Percentiles rank a stretch among this genome's conserved stretches.
Evolutionary conservation across 2,888 invertebrate genomes (phyloP).

Genomic region (Cactoblastis cactorum): DNA sequence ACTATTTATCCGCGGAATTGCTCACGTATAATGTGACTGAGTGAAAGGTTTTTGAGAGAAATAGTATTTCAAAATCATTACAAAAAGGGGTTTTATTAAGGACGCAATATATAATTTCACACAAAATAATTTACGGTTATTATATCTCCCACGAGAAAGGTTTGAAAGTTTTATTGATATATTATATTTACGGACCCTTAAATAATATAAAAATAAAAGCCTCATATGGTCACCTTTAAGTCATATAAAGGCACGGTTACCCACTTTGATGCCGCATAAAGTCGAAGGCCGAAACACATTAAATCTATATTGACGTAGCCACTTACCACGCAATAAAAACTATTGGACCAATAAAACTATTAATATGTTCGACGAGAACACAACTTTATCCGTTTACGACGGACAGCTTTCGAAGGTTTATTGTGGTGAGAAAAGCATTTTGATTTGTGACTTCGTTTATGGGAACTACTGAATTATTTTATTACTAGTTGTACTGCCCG

Average conservation of each 20-base stretch:
- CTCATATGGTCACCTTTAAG: background rate
- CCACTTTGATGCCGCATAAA: conserved; percentile 27
- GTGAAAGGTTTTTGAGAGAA: no score
- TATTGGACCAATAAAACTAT: conserved; percentile 3
- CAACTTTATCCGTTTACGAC: background rate
- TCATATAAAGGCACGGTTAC: background rate
- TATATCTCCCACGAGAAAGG: no score
- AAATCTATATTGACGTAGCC: conserved; percentile 13
- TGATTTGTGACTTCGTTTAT: background rate
- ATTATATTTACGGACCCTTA: no score
- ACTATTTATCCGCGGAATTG: no score
- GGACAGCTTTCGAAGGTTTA: background rate
- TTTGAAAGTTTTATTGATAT: no score
- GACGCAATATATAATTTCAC: no score
- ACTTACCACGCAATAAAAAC: background rate
- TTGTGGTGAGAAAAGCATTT: conserved; percentile 1
- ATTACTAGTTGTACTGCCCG: background rate
- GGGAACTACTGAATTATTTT: background rate
- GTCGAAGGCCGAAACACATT: conserved; percentile 35
- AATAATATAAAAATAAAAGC: no score
- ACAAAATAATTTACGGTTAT: no score
- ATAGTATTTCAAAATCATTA: no score
- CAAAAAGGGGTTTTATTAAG: no score
- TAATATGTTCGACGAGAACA: background rate
- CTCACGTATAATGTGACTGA: no score